Percentiles rank a stretch among this genome's conserved stretches.
Conservation (phyloP, 2,113 vertebrate species). For the Electrona antarctica region DNA sequence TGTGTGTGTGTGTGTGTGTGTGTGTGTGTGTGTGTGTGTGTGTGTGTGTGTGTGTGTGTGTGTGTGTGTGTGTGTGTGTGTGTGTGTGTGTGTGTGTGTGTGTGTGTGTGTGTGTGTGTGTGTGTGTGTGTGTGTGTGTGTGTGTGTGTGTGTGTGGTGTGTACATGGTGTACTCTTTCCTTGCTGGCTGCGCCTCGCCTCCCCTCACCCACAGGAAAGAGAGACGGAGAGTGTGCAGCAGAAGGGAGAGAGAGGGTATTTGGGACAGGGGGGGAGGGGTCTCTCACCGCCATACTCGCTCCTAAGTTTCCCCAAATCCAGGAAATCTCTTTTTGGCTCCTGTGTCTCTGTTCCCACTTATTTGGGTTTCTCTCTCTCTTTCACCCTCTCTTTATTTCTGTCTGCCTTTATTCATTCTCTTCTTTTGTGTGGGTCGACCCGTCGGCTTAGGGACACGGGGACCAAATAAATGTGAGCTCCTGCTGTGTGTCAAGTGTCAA, state of each 20-base stretch:
- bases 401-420: too few species aligned
- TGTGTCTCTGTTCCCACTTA: constrained; percentile 33
- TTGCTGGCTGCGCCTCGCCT: constrained; percentile 14
- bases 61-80: constrained; percentile 23
- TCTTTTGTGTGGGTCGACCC: too few species aligned
- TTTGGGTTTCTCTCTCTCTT: constrained; percentile 4
- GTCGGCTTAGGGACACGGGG: too few species aligned
- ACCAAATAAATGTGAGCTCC: too few species aligned
- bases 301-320: constrained; percentile 56
- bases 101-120: constrained; percentile 5
- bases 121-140: not conserved
- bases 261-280: constrained; percentile 28
- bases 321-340: constrained; percentile 48
- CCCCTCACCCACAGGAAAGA: constrained; percentile 70
- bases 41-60: constrained; percentile 4
- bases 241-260: not conserved
- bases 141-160: constrained; percentile 7
- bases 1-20: constrained; percentile 30
- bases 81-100: constrained; percentile 34
- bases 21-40: constrained; percentile 1
- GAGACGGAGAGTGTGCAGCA: constrained; percentile 19
- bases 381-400: not conserved
- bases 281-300: constrained; percentile 2
- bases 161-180: not conserved
- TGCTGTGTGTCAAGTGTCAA: too few species aligned